Conservation (phyloP, 92 coral and sea anemone species). For the Siderastrea siderea region DNA sequence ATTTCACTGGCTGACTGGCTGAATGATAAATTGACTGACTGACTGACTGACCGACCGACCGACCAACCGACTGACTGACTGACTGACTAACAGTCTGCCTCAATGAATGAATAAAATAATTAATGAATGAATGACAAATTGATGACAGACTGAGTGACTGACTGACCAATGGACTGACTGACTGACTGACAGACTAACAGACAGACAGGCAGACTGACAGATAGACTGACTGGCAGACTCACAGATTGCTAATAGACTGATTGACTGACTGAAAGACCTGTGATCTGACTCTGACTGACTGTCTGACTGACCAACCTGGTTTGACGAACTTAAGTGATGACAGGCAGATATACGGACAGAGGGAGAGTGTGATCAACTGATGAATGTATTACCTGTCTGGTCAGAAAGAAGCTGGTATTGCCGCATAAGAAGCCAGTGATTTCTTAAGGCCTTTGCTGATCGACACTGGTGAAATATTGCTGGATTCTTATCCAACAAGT, state of each 20-base stretch:
- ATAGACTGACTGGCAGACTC: neutral
- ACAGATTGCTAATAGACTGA: neutral
- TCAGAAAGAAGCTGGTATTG: conserved; percentile 95
- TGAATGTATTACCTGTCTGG: conserved; percentile 82
- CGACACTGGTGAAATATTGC: conserved; percentile 92
- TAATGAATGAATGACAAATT: neutral
- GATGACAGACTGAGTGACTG: neutral
- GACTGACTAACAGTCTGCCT: neutral
- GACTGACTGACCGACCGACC: no score
- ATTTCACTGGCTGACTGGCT: neutral
- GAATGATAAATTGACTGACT: no score
- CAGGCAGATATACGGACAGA: no score
- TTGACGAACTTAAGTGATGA: neutral
- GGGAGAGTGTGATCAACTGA: neutral
- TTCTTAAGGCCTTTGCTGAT: conserved; percentile 86
- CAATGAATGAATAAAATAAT: neutral
- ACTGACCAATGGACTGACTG: no score
- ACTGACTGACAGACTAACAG: no score
- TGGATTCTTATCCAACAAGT: conserved; percentile 82
- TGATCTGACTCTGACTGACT: no score
- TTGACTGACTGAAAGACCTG: no score
- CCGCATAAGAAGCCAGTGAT: conserved; percentile 97
- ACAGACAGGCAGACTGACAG: neutral
- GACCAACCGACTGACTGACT: neutral
- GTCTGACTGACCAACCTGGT: no score